A percentile compares a stretch with the other conserved stretches of the same genome.
Evolutionary conservation across 2,113 vertebrate genomes (phyloP).

Genomic region (Saccopteryx bilineata): DNA sequence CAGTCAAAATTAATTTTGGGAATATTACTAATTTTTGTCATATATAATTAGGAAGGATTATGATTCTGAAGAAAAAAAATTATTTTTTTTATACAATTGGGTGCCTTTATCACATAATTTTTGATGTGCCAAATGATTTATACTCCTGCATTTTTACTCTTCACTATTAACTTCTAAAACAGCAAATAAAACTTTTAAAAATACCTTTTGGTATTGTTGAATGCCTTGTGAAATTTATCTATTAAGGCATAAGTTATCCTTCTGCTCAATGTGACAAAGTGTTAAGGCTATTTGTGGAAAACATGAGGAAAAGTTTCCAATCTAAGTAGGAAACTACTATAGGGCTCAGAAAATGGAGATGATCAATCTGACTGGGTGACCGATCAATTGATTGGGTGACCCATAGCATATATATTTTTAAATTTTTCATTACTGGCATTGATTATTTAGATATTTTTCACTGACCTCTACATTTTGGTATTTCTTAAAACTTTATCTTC

Average conservation of each 20-base stretch:
- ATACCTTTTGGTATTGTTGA: not conserved
- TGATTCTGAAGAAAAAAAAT: not conserved
- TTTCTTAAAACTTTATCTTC: not conserved
- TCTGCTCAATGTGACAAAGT: not conserved
- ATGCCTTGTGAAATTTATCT: not conserved
- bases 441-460: not conserved
- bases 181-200: not conserved
- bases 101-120: not conserved
- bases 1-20: not conserved
- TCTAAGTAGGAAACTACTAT: no score
- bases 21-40: not conserved
- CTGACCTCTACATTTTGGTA: not conserved
- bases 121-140: not conserved
- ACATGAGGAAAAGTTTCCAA: not conserved
- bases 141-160: not conserved
- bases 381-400: not conserved
- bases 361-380: not conserved
- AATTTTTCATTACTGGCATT: not conserved
- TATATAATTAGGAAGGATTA: not conserved
- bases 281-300: not conserved
- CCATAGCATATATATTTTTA: not conserved
- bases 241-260: not conserved
- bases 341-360: not conserved
- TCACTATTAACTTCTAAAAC: not conserved
- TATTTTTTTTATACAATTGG: not conserved